phyloP scores from a whole-genome alignment of 1,140 invertebrate species.

The Platyscapa corneri region DNA sequence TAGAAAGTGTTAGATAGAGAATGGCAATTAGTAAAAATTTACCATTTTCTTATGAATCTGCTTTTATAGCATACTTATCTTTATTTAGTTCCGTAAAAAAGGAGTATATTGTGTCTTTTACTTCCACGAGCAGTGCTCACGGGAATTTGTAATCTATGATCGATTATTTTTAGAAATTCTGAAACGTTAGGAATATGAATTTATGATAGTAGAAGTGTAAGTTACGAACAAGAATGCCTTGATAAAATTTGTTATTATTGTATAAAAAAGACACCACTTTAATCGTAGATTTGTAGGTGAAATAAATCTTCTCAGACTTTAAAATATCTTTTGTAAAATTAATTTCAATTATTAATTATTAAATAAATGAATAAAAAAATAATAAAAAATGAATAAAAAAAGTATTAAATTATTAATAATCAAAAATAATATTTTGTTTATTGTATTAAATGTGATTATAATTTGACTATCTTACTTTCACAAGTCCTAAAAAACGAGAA shows the following conservation, averaged over 20 bases:
- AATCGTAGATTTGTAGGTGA: not conserved
- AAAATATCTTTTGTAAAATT: not conserved
- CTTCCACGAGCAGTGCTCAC: not conserved
- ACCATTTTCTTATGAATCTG: too few relatives aligned
- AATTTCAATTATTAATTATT: too few relatives aligned
- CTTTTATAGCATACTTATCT: not conserved
- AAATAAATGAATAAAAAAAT: not conserved
- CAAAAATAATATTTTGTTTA: not conserved
- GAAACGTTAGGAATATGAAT: not conserved
- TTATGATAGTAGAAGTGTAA: not conserved
- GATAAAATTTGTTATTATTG: slow-evolving; percentile 39
- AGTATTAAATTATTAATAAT: not conserved
- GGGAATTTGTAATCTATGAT: not conserved
- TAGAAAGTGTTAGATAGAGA: too few relatives aligned
- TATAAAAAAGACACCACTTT: not conserved
- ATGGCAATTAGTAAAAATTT: not conserved
- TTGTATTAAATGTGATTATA: not conserved
- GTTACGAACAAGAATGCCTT: slow-evolving; percentile 16
- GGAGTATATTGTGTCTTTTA: not conserved
- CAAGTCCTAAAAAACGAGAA: not conserved
- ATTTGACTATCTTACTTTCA: not conserved
- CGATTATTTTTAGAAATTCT: not conserved
- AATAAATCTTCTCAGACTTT: not conserved
- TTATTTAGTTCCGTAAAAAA: not conserved
- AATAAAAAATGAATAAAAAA: not conserved